Evolutionary conservation across 2,888 invertebrate species (phyloP), one percentile per base, ranked within the genome.

Genomic region (Dasypolia templi): DNA sequence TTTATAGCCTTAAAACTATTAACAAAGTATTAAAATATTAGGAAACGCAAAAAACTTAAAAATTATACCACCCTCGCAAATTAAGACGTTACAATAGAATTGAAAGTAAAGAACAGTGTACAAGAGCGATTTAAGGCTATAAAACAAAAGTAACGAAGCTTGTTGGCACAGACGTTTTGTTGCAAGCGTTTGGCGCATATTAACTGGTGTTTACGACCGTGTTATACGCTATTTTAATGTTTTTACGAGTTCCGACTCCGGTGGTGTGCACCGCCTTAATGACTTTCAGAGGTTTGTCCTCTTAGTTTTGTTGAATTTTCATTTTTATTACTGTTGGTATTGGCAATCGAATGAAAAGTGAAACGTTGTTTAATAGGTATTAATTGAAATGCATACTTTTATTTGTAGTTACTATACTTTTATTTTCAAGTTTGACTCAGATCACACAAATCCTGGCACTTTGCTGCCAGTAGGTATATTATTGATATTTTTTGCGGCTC

Each of bases 201-300:
- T 82, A 84, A 82, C 81, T 71, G 75, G 71, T 83, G 81, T 86
- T 89, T 89, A 89, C 81, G 84, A 86, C 78, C 77, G 72, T 84
- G 83, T 87, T 87, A 81, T 84, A 85, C 76, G 70, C 74, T 72
- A 79, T 82, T 85, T 85, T 88, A 85, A 83, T 86, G 88, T 82
- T 80, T 76, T 83, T 85, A 84, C 73, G 81, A 84, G 66, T 81
- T 83, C 59, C 42, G 22, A 74, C 63, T 77, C 72, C 86, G 66
- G 14, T 72, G 73, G 85, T 84, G 82, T 84, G 82, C 58, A 82
- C 78, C 32, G 76, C 35, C 76, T 66, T 84, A 82, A 84, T 82
- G 76, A 82, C 74, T 77, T 64, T 64, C 19, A 44, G 32, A 39
- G 74, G 55, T 81, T 77, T 75, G 77, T 77, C 64, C 46, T 73